Evolutionary conservation across 2,888 invertebrate genomes (phyloP).

Genomic region (Entomobrya multifasciata): DNA sequence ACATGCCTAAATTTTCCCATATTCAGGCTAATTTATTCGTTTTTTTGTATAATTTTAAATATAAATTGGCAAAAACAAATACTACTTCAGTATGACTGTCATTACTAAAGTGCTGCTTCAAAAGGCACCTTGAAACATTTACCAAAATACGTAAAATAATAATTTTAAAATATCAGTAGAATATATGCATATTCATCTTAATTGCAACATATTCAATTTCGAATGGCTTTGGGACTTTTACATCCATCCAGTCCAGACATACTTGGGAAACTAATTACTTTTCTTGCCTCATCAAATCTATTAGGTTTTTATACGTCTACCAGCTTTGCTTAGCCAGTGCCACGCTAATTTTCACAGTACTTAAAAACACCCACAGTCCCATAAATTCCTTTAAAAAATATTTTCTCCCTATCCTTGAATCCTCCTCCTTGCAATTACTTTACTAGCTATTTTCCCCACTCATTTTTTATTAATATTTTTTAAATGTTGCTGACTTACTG

Average conservation of each 20-base stretch:
- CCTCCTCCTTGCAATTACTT: slow-evolving; percentile 32
- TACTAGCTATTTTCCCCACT: slow-evolving; percentile 53
- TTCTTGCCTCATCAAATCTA: neutral
- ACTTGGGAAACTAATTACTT: slow-evolving; percentile 61
- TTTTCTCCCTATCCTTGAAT: neutral
- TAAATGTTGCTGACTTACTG: slow-evolving; percentile 10
- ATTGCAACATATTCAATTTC: neutral
- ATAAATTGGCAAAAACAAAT: no score
- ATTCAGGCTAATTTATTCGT: no score
- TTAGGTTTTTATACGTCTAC: no score
- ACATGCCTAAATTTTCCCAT: no score
- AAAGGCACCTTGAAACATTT: no score
- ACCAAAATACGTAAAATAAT: no score
- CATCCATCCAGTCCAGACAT: slow-evolving; percentile 38
- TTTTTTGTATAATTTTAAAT: no score
- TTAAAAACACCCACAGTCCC: slow-evolving; percentile 65
- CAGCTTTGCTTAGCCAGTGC: neutral
- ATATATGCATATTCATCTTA: no score
- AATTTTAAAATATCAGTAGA: no score
- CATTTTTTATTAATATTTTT: neutral
- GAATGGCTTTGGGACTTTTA: neutral
- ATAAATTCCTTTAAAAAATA: slow-evolving; percentile 49
- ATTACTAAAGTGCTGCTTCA: no score
- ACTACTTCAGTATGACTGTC: no score
- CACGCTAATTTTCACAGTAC: slow-evolving; percentile 49